These are phyloP conservation scores for Chaetodon auriga DNA, from an alignment of 2,113 vertebrate species.

Conservation along the genomic window DNA sequence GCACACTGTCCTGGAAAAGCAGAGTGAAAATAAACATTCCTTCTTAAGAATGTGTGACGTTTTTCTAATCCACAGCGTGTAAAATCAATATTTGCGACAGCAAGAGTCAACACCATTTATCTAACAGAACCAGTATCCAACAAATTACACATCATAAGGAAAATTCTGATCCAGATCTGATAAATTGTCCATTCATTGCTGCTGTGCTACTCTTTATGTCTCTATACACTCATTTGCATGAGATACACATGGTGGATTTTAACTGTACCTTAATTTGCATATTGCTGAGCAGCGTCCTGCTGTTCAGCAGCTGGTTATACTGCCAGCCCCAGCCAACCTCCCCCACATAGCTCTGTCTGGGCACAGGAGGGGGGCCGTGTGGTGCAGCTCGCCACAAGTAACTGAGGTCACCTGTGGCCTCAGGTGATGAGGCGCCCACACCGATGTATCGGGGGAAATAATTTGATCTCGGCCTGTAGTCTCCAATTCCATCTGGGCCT, in stretches of 20 bases:
- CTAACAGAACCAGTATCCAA: background rate
- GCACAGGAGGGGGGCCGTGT: background rate
- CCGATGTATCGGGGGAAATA: constrained; percentile 74
- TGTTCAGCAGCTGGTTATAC: constrained; percentile 76
- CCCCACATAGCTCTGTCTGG: constrained; percentile 71
- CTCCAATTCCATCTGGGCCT: constrained; percentile 84
- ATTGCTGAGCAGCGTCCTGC: constrained; percentile 69
- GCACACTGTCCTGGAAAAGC: background rate
- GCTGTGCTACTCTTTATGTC: background rate
- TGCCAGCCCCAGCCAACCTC: constrained; percentile 84
- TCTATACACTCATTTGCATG: background rate
- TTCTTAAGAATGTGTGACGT: background rate
- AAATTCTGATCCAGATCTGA: background rate
- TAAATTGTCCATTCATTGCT: background rate
- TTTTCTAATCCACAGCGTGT: background rate
- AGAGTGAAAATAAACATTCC: background rate
- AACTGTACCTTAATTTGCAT: constrained; percentile 83
- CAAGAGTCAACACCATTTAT: background rate
- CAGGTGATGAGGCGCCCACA: constrained; percentile 54
- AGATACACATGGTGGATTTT: background rate
- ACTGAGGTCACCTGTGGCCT: constrained; percentile 78
- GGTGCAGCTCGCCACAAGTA: constrained; percentile 80
- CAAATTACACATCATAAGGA: background rate
- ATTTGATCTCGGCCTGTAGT: constrained; percentile 80
- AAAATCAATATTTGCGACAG: background rate